Percentiles rank a stretch among this genome's conserved stretches.
Evolutionary conservation across 1,140 invertebrate species (phyloP).

Genomic region (Bombus haemorrhoidalis): DNA sequence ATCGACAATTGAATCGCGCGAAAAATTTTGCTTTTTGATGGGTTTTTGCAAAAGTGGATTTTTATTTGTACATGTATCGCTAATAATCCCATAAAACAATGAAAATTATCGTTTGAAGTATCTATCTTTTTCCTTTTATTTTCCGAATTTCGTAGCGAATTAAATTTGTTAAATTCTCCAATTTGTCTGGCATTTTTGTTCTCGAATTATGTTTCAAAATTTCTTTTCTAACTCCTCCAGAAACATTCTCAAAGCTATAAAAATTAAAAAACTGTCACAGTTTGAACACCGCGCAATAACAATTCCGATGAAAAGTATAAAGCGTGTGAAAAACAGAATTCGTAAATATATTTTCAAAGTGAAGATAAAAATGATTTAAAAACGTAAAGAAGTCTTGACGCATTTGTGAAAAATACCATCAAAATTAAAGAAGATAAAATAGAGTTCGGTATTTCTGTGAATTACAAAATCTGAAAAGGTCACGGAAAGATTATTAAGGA

Average conservation of each 20-base stretch:
- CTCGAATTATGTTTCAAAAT: background rate
- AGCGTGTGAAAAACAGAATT: background rate
- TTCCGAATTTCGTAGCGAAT: background rate
- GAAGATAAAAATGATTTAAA: background rate
- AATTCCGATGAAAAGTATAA: background rate
- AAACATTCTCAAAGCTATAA: background rate
- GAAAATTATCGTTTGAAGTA: too few relatives aligned
- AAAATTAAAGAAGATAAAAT: background rate
- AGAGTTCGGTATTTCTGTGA: background rate
- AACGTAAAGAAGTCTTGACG: background rate
- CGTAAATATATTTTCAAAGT: background rate
- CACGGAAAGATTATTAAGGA: too few relatives aligned
- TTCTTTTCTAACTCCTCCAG: too few relatives aligned
- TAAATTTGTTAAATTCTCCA: background rate
- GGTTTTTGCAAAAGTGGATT: background rate
- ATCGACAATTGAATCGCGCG: background rate
- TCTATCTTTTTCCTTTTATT: background rate
- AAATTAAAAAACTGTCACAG: background rate
- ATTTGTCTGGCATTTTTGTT: background rate
- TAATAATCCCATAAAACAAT: too few relatives aligned
- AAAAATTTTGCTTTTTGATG: background rate
- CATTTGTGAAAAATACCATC: background rate
- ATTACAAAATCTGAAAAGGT: background rate
- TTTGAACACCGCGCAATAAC: background rate
- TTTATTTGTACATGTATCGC: background rate